phyloP scores from a whole-genome alignment of 2,888 invertebrate species.

The Tetragnatha montana region DNA sequence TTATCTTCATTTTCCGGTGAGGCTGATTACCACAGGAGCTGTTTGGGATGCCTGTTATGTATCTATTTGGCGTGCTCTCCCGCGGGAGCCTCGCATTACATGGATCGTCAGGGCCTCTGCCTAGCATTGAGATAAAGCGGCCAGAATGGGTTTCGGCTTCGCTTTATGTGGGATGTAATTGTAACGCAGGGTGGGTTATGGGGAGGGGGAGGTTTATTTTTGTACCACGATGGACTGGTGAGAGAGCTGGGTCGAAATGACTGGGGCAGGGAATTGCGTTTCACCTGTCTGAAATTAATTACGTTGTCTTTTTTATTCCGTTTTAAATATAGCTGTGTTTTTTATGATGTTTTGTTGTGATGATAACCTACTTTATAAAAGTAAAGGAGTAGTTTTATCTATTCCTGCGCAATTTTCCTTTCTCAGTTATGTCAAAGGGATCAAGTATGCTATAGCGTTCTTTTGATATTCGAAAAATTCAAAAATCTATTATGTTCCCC shows the following conservation, averaged over 20 bases:
- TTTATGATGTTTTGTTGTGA: too few relatives aligned
- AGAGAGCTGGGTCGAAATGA: neutral
- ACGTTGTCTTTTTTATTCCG: too few relatives aligned
- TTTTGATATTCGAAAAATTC: too few relatives aligned
- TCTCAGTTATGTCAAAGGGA: too few relatives aligned
- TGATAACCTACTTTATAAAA: too few relatives aligned
- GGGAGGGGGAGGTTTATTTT: slow-evolving; percentile 3
- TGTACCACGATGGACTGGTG: neutral
- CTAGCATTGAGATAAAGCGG: slow-evolving; percentile 39
- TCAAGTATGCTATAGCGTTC: too few relatives aligned
- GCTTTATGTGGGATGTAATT: slow-evolving; percentile 42
- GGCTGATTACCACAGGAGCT: slow-evolving; percentile 26
- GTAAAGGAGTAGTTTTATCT: too few relatives aligned
- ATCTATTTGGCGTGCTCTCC: slow-evolving; percentile 45
- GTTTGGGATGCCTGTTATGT: slow-evolving; percentile 50
- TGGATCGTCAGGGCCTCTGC: slow-evolving; percentile 40
- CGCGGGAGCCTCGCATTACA: slow-evolving; percentile 45
- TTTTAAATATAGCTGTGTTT: too few relatives aligned
- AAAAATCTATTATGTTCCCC: too few relatives aligned
- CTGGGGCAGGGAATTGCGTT: too few relatives aligned
- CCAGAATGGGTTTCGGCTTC: slow-evolving; percentile 5
- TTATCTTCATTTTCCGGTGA: slow-evolving; percentile 50
- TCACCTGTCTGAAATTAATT: too few relatives aligned
- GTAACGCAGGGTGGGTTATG: slow-evolving; percentile 28
- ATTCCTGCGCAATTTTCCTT: too few relatives aligned